These are phyloP conservation scores for Petrosia ficiformis DNA, from an alignment of 37 sponge, comb jelly and placozoan species.

Conservation along the genomic window DNA sequence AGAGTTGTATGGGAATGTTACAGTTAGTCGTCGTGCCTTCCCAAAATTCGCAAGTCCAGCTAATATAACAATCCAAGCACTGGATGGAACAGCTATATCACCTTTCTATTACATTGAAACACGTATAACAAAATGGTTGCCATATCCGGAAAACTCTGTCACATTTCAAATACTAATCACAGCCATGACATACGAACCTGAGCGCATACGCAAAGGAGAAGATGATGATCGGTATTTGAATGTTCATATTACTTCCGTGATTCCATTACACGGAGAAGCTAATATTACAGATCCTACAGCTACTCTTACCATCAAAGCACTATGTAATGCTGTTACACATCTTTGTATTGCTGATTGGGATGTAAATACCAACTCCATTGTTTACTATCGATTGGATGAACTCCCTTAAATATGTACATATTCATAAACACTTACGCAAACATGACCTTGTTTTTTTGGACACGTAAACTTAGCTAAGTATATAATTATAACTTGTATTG, in stretches of 20 bases:
- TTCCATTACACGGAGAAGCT: conserved; percentile 62
- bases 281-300: conserved; percentile 12
- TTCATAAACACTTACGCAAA: too few species aligned
- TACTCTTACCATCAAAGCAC: conserved; percentile 74
- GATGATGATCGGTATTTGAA: conserved; percentile 71
- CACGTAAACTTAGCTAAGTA: too few species aligned
- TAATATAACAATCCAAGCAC: conserved; percentile 61
- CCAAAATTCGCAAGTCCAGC: conserved; percentile 71
- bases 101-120: conserved; percentile 61
- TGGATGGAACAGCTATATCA: conserved; percentile 61
- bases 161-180: conserved; percentile 63
- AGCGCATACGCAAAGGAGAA: conserved; percentile 62
- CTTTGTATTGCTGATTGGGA: conserved; percentile 88
- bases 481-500: too few species aligned
- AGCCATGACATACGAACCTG: conserved; percentile 40
- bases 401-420: conserved; percentile 48
- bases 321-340: conserved; percentile 68
- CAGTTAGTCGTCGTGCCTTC: conserved; percentile 59
- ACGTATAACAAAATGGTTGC: conserved; percentile 50
- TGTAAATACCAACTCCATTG: conserved; percentile 25
- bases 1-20: conserved; percentile 60
- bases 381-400: conserved; percentile 71
- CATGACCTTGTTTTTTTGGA: too few species aligned
- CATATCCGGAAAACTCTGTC: conserved; percentile 23
- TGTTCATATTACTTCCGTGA: conserved; percentile 49